Percentiles rank a stretch among this genome's conserved stretches.
Evolutionary conservation across 2,888 invertebrate species (phyloP).

Genomic region (Spodoptera exigua): DNA sequence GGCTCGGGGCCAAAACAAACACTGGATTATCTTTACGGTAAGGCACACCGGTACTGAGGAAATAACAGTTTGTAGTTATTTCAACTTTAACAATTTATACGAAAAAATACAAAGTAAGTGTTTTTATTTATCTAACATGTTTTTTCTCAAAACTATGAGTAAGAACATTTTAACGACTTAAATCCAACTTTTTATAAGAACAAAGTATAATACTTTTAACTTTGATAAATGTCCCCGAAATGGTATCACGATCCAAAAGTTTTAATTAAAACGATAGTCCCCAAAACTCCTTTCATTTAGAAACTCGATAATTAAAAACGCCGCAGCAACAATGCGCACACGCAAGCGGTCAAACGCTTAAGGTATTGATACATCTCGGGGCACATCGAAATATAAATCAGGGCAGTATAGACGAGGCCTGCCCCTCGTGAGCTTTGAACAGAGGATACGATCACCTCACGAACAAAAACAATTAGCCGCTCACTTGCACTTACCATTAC

Average conservation of each 20-base stretch:
- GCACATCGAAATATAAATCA: slow-evolving; percentile 82
- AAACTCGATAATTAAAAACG: slow-evolving; percentile 40
- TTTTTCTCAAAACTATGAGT: no score
- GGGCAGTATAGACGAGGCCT: slow-evolving; percentile 77
- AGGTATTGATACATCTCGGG: slow-evolving; percentile 78
- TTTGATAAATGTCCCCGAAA: slow-evolving; percentile 16
- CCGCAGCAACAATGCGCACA: slow-evolving; percentile 53
- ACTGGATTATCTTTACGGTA: slow-evolving; percentile 66
- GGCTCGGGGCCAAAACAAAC: slow-evolving; percentile 76
- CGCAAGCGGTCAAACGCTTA: slow-evolving; percentile 68
- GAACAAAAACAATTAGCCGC: slow-evolving; percentile 80
- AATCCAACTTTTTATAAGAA: no score
- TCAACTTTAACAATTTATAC: no score
- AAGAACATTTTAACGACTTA: no score
- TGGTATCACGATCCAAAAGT: slow-evolving; percentile 22
- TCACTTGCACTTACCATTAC: slow-evolving; percentile 81
- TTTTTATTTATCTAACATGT: no score
- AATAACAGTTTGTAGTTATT: slow-evolving; percentile 10
- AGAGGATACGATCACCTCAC: slow-evolving; percentile 80
- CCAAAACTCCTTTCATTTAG: slow-evolving; percentile 47
- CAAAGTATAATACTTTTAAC: neutral
- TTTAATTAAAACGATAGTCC: slow-evolving; percentile 36
- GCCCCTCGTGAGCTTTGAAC: slow-evolving; percentile 79
- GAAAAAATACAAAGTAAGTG: no score
- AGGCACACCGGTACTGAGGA: slow-evolving; percentile 38